phyloP scores from a whole-genome alignment of 64 coral and sea anemone species.

The Exaiptasia diaphana region DNA sequence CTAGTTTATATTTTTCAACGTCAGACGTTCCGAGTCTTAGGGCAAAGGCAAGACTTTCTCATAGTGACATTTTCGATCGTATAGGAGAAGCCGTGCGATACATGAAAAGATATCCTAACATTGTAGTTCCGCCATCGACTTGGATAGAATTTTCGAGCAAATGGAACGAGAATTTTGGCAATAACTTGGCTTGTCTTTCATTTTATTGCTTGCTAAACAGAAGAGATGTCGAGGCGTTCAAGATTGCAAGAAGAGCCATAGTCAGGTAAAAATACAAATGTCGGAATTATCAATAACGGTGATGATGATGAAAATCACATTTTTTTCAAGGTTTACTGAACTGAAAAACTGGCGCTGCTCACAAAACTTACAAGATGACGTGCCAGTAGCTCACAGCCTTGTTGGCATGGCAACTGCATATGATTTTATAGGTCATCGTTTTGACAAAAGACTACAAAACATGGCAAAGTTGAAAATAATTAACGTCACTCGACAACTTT shows the following conservation, averaged over 20 bases:
- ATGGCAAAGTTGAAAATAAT: conserved; percentile 27
- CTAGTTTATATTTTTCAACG: conserved; percentile 46
- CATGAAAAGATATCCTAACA: conserved; percentile 30
- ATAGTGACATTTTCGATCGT: conserved; percentile 49
- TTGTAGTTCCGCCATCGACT: conserved; percentile 26
- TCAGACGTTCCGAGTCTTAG: conserved; percentile 24
- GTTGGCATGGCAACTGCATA: conserved; percentile 74
- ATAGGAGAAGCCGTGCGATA: conserved; percentile 17
- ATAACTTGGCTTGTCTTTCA: conserved; percentile 54
- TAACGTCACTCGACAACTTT: conserved; percentile 28
- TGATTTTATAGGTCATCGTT: conserved; percentile 59
- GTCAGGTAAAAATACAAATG: too few relatives aligned
- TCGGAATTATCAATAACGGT: too few relatives aligned
- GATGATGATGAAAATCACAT: too few relatives aligned
- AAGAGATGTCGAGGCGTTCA: conserved; percentile 28
- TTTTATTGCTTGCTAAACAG: conserved; percentile 72
- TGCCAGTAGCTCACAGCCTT: conserved; percentile 80
- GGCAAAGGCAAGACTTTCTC: conserved; percentile 43
- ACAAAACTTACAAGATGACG: conserved; percentile 55
- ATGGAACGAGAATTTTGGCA: conserved; percentile 90
- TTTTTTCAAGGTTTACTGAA: conserved; percentile 1
- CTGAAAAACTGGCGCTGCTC: conserved; percentile 60
- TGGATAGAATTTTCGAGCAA: conserved; percentile 49
- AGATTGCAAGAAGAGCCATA: conserved; percentile 50
- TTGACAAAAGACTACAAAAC: conserved; percentile 42